Base-by-base conservation (phyloP, 2,797 vertebrate genomes). In the Aratinga solstitialis region DNA sequence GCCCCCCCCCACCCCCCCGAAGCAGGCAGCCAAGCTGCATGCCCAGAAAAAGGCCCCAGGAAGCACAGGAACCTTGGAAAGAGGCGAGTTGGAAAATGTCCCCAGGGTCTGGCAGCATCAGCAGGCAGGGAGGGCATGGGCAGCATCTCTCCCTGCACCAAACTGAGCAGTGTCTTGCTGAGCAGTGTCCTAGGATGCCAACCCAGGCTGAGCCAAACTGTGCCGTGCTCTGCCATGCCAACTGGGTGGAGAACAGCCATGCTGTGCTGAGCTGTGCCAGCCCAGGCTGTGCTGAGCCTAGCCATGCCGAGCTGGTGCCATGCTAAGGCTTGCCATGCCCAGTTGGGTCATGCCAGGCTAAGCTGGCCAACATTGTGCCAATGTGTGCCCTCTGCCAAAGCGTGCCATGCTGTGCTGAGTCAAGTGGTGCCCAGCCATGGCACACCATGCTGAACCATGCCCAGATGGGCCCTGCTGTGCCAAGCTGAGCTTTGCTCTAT, bases 1-100 rank as follows among this genome's bases (percentile, higher is more conserved):
- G 1, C 0, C 2, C 65, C 69, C 66, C 4, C 0, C 0, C 2
- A 56, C 69, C 63, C 66, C 66, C 4, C 0, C 3, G 24, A 63
- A 48, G 24, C 21, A 40, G 58, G 19, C 62, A 81, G 78, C 36
- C 66, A 38, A 3, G 3, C 47, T 0, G 2, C n/a, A 58, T 0
- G 15, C 48, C 42, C 0, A 54, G 90, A 95, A 96, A 95, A 96
- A 79, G 24, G 71, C 95, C 72, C 47, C 7, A 0, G 84, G 92
- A 77, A 78, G 21, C 12, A 36, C 0, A 5, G 77, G 59, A 51
- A 91, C 17, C 7, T n/a, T 0, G 7, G 77, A 65, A 67, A 89
- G 79, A 59, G 45, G 36, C 2, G 4, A 93, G 87, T 12, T 95
- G 95, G 96, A 94, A 97, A 96, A 93, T 85, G 59, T 59, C 54